These are phyloP conservation scores for Cuniculus paca DNA, from an alignment of 2,797 vertebrate genomes.

Conservation along the genomic window DNA sequence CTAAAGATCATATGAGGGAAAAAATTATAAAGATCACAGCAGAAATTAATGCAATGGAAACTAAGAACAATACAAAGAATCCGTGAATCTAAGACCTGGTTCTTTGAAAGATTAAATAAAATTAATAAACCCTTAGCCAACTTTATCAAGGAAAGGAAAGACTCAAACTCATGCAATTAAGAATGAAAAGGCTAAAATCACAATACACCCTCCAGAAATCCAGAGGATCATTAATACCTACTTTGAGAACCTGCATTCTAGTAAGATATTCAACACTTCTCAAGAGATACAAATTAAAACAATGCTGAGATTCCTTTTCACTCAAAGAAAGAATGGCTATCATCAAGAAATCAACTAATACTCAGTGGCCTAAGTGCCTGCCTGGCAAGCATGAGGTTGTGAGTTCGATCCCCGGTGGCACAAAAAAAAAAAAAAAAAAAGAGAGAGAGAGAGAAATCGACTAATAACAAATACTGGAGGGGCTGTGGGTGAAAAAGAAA, in stretches of 20 bases:
- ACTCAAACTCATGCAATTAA: not conserved
- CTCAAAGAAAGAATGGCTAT: not conserved
- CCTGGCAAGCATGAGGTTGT: no score
- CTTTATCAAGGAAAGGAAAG: not conserved
- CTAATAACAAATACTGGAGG: not conserved
- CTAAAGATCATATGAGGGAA: not conserved
- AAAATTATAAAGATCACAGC: not conserved
- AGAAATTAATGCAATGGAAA: not conserved
- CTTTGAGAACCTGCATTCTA: not conserved
- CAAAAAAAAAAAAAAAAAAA: no score
- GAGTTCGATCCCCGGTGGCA: no score
- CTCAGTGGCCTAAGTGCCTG: no score
- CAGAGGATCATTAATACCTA: not conserved
- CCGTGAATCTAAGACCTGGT: not conserved
- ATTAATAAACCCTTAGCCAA: not conserved
- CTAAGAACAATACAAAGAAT: not conserved
- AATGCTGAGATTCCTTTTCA: not conserved
- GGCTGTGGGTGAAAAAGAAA: not conserved
- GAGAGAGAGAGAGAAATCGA: no score
- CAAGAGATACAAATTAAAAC: not conserved
- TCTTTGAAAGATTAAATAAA: not conserved
- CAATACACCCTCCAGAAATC: not conserved
- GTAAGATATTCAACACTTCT: not conserved
- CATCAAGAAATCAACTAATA: no score
- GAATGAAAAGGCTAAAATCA: not conserved